phyloP scores from a whole-genome alignment of 2,113 vertebrate genomes.

The Mustela lutreola region DNA sequence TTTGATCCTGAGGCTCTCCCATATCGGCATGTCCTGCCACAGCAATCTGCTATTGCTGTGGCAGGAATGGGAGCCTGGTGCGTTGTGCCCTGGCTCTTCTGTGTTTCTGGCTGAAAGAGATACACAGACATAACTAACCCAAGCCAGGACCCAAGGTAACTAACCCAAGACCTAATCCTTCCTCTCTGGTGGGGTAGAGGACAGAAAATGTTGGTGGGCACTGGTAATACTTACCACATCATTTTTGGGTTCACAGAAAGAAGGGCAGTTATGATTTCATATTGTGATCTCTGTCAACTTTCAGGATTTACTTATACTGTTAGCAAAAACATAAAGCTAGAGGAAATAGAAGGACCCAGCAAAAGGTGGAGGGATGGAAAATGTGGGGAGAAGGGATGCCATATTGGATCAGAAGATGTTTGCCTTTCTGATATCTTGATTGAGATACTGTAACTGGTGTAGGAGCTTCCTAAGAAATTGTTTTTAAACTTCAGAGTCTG shows the following conservation, averaged over 20 bases:
- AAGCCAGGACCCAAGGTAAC: background rate
- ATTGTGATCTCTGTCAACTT: background rate
- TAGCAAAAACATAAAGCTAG: background rate
- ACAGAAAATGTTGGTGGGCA: background rate
- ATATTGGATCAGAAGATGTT: background rate
- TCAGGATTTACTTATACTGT: background rate
- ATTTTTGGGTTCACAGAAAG: background rate
- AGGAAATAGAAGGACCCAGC: background rate
- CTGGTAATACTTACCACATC: background rate
- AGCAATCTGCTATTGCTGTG: background rate
- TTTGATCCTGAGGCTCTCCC: background rate
- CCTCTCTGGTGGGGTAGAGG: background rate
- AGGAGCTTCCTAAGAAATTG: background rate
- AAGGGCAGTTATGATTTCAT: background rate
- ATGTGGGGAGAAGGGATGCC: background rate
- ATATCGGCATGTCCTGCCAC: no score
- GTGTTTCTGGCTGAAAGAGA: background rate
- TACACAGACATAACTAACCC: background rate
- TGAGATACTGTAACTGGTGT: background rate
- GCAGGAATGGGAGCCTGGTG: background rate
- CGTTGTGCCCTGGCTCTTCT: background rate
- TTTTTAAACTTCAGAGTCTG: background rate
- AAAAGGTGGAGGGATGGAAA: background rate
- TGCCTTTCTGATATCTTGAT: background rate
- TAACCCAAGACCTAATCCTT: background rate